Conservation (phyloP, 2,888 invertebrate genomes). For the Limnephilus auricula region DNA sequence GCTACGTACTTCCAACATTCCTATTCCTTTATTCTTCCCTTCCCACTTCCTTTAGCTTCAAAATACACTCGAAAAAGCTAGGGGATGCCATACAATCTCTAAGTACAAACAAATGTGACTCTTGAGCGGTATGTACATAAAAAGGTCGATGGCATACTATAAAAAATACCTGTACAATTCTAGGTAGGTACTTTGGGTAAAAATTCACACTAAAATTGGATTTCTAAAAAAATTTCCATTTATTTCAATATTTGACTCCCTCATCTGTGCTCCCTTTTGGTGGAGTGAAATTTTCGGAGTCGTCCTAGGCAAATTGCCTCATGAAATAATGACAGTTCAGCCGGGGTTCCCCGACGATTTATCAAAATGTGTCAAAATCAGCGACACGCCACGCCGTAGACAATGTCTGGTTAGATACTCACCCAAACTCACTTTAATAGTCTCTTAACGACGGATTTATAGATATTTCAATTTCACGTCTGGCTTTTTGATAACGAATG, state of each 20-base stretch:
- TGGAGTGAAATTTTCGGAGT: background rate
- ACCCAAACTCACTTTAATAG: conserved; percentile 18
- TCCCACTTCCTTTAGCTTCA: no score
- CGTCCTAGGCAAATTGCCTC: conserved; percentile 47
- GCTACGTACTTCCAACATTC: no score
- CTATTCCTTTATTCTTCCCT: no score
- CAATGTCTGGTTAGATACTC: conserved; percentile 31
- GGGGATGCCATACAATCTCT: background rate
- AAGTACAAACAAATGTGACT: background rate
- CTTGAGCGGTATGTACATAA: background rate
- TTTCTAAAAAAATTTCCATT: background rate
- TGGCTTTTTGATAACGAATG: background rate
- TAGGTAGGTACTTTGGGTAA: background rate
- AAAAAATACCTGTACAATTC: background rate
- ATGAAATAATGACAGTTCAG: conserved; percentile 52
- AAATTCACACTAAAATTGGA: background rate
- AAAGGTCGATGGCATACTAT: background rate
- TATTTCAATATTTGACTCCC: background rate
- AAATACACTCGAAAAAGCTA: background rate
- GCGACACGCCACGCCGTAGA: conserved; percentile 37
- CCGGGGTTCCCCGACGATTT: conserved; percentile 43
- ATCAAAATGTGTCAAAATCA: conserved; percentile 63
- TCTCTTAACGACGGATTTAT: conserved; percentile 18
- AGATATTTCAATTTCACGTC: background rate
- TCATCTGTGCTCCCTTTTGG: background rate